Percentiles rank a stretch among this genome's conserved stretches.
These are phyloP conservation scores for Myxocyprinus asiaticus DNA, from an alignment of 2,113 vertebrate genomes.

Conservation along the genomic window DNA sequence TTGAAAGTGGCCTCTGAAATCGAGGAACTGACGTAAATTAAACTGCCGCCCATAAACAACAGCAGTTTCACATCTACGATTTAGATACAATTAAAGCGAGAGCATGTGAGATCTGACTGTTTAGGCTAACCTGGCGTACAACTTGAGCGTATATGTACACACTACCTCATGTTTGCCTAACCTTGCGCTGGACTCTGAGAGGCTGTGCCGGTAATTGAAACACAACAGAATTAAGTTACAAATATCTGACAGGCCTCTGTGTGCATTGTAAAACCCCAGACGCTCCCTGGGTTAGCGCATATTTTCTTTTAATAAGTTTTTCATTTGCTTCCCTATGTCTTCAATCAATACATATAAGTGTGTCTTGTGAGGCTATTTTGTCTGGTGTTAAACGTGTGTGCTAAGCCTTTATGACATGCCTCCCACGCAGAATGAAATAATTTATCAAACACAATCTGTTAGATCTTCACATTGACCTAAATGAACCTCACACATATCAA, in stretches of 20 bases:
- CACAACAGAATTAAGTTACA: constrained; percentile 77
- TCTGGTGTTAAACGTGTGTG: constrained; percentile 10
- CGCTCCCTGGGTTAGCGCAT: constrained; percentile 67
- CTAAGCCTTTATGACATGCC: not conserved
- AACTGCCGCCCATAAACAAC: constrained; percentile 56
- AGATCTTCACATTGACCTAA: not conserved
- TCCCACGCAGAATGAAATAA: constrained; percentile 19
- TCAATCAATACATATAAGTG: constrained; percentile 62
- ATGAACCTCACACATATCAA: constrained; percentile 3
- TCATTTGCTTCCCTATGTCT: constrained; percentile 68
- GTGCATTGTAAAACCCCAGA: constrained; percentile 71
- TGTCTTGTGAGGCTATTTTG: constrained; percentile 30
- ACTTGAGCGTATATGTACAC: constrained; percentile 58
- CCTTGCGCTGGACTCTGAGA: constrained; percentile 74
- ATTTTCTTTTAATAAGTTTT: constrained; percentile 82
- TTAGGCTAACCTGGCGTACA: constrained; percentile 61
- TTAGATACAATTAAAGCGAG: constrained; percentile 70
- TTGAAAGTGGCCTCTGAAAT: constrained; percentile 60
- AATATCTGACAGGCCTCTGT: constrained; percentile 72
- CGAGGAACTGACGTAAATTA: constrained; percentile 26
- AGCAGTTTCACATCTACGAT: constrained; percentile 58
- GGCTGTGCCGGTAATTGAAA: constrained; percentile 78
- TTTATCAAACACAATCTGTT: not conserved
- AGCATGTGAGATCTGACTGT: constrained; percentile 57
- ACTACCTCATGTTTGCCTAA: constrained; percentile 74